Evolutionary conservation across 2,797 vertebrate species (phyloP), one percentile per base, ranked within the genome.

Genomic region (Iguana delicatissima): DNA sequence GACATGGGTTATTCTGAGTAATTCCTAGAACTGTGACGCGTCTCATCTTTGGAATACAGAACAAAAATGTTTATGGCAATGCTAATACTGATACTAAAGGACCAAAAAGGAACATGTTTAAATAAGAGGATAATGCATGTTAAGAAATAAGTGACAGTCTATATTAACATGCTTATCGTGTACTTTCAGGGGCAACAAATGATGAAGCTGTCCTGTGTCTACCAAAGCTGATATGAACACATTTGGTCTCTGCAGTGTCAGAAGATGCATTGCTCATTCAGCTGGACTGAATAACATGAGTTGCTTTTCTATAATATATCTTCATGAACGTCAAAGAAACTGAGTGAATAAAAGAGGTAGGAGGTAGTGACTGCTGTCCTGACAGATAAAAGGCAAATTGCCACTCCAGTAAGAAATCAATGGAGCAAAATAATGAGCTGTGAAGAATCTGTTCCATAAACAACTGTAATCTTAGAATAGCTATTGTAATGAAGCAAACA

Each of bases 361-460:
- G 14, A 55, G n/a, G 18, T 59, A 89, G 55, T 16, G 57, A 50
- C 35, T 64, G 26, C 46, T 32, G 5, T 35, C 55, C 4, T 59
- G 42, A 52, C n/a, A 57, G 79, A 84, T 38, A 84, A 69, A 62
- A 90, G 29, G 32, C 80, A 87, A 76, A 26, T 73, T 89, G 42
- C 29, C 42, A 84, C 42, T 74, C 77, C 74, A 18, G 50, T 84
- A 64, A 87, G n/a, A 84, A 59, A 76, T 74, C 72, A 89, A 55
- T 22, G 55, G 8, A 2, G 35, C 10, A 86, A 89, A 32, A 8
- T 80, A 77, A 29, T 0, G n/a, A 89, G 6, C 89, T 85, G 67
- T 89, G 87, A 86, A 92, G 84, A 50, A 91, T 89, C 64, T 2
- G 46, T 50, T 20, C 20, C 64, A 89, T 24, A 80, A 62, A 62